Evolutionary conservation across 2,797 vertebrate genomes (phyloP).

Genomic region (Anableps anableps): DNA sequence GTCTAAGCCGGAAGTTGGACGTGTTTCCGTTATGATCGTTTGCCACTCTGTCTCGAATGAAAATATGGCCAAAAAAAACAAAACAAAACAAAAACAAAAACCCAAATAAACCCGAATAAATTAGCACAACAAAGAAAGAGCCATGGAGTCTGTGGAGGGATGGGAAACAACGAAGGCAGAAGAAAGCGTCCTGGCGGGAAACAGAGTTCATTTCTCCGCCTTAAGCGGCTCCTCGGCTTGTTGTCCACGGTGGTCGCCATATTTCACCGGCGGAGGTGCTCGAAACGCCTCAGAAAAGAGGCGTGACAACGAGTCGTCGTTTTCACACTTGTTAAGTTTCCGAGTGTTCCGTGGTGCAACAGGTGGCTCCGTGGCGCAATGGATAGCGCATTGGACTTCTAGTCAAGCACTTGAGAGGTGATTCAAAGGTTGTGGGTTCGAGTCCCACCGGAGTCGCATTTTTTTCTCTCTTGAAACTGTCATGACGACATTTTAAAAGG

Average conservation of each 20-base stretch:
- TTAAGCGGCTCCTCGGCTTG: too few species aligned
- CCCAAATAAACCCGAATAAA: too few species aligned
- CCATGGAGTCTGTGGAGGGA: neutral
- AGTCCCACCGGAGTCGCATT: conserved; percentile 8
- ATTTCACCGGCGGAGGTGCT: too few species aligned
- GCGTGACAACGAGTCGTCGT: too few species aligned
- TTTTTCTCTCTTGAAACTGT: neutral
- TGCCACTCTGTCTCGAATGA: too few species aligned
- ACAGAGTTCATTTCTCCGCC: neutral
- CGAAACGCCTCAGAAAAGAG: too few species aligned
- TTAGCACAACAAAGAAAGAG: neutral
- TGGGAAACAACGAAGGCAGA: neutral
- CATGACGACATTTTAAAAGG: neutral
- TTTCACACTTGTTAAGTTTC: neutral
- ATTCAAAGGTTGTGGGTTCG: conserved; percentile 35
- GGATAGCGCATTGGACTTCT: conserved; percentile 99
- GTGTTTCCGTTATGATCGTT: too few species aligned
- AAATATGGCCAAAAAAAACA: too few species aligned
- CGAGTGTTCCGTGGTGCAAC: neutral
- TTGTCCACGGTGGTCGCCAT: too few species aligned
- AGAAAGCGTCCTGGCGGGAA: neutral
- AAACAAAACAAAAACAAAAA: too few species aligned
- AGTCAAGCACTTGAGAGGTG: conserved; percentile 43
- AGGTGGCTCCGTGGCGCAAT: conserved; percentile 93
- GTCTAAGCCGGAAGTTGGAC: too few species aligned